phyloP scores from a whole-genome alignment of 2,797 vertebrate species.

The Streptopelia turtur region DNA sequence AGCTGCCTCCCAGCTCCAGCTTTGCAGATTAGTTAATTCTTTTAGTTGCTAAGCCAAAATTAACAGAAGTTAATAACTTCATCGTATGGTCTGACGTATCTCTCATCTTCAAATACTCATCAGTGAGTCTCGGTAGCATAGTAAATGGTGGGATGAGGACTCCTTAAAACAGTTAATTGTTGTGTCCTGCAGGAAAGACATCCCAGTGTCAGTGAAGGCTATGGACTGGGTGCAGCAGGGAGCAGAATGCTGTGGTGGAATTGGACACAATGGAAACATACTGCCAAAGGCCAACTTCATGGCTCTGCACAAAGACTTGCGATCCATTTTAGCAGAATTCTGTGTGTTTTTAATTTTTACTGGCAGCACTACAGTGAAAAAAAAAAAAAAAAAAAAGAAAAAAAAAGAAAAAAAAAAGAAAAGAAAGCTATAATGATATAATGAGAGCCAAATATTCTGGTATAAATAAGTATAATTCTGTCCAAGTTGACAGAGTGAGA shows the following conservation, averaged over 20 bases:
- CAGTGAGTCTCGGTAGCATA: not conserved
- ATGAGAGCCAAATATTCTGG: conserved; percentile 4
- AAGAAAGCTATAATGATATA: not conserved
- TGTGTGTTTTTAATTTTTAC: conserved; percentile 60
- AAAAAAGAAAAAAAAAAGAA: not conserved
- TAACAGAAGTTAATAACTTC: not conserved
- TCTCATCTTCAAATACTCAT: not conserved
- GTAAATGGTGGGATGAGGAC: not conserved
- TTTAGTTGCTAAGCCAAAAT: not conserved
- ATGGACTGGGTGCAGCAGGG: not conserved
- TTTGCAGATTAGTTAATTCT: not conserved
- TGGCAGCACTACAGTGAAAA: not conserved
- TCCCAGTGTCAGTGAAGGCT: not conserved
- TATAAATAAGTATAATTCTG: not conserved
- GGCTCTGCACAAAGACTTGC: conserved; percentile 24
- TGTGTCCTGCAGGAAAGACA: not conserved
- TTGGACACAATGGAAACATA: conserved; percentile 28
- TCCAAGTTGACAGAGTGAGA: not conserved
- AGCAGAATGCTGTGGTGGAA: conserved; percentile 24
- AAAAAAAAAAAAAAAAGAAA: not conserved
- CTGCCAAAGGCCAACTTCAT: conserved; percentile 22
- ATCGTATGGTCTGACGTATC: not conserved
- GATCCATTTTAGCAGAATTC: conserved; percentile 12
- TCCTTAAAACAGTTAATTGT: not conserved
- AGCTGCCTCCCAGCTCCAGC: not conserved